phyloP scores from a whole-genome alignment of 1,140 invertebrate genomes.

The Luehdorfia chinensis region DNA sequence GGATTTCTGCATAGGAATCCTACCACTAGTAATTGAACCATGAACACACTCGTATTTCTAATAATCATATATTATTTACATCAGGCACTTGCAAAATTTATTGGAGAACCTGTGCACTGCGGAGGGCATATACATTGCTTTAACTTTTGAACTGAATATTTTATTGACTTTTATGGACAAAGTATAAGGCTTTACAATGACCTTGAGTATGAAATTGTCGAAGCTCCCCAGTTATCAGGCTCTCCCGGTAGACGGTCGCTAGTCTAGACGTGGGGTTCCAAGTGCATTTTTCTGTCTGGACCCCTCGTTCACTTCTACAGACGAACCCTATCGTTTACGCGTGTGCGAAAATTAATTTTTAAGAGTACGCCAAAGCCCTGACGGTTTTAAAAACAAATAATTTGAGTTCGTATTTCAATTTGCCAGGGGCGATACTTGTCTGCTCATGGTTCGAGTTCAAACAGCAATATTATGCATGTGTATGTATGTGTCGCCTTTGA shows the following conservation, averaged over 20 bases:
- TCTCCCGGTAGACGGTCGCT: slow-evolving; percentile 44
- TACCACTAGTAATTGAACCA: too few relatives aligned
- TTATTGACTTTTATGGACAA: too few relatives aligned
- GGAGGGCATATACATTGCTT: too few relatives aligned
- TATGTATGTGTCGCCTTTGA: slow-evolving; percentile 3
- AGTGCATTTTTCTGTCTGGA: slow-evolving; percentile 73
- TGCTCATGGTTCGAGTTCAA: neutral
- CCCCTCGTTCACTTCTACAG: slow-evolving; percentile 40
- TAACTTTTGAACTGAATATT: too few relatives aligned
- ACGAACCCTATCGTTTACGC: slow-evolving; percentile 57
- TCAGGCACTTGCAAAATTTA: too few relatives aligned
- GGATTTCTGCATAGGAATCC: too few relatives aligned
- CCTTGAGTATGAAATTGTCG: neutral
- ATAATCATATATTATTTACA: too few relatives aligned
- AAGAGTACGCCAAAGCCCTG: slow-evolving; percentile 31
- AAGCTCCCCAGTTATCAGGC: slow-evolving; percentile 21
- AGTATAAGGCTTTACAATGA: neutral
- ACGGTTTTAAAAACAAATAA: slow-evolving; percentile 3
- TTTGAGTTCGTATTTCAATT: slow-evolving; percentile 1
- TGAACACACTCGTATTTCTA: too few relatives aligned
- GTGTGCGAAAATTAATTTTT: slow-evolving; percentile 66
- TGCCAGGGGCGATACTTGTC: slow-evolving; percentile 3
- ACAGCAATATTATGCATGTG: neutral
- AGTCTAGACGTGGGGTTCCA: slow-evolving; percentile 69
- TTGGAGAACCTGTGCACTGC: too few relatives aligned